These are phyloP conservation scores for Acrocephalus kingi DNA, from an alignment of 2,113 vertebrate species.

Conservation along the genomic window DNA sequence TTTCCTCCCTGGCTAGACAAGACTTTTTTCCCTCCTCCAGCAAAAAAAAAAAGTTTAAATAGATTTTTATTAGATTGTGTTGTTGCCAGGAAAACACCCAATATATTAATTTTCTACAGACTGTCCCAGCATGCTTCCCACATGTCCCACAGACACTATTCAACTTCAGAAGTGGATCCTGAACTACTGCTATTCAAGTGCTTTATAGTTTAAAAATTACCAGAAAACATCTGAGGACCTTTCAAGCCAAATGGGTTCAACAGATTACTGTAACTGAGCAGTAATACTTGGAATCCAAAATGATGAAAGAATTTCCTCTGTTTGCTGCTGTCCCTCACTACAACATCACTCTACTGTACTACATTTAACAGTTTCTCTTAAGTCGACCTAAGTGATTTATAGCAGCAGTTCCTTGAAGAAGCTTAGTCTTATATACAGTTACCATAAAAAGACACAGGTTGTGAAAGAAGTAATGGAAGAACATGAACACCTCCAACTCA, in stretches of 20 bases:
- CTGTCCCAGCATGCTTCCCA: not conserved
- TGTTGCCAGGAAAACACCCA: not conserved
- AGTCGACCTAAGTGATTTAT: not conserved
- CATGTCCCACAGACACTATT: not conserved
- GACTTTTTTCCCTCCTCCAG: not conserved
- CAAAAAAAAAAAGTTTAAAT: not conserved
- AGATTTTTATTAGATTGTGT: not conserved
- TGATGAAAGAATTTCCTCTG: not conserved
- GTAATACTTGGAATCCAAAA: not conserved
- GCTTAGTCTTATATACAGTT: not conserved
- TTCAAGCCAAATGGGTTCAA: not conserved
- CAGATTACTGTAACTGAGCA: not conserved
- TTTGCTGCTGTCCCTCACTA: not conserved
- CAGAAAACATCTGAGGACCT: not conserved
- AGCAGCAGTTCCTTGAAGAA: not conserved
- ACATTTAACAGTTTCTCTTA: not conserved
- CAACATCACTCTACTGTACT: not conserved
- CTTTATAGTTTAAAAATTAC: not conserved
- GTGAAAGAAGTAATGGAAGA: slow-evolving; percentile 3
- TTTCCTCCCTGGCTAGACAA: not conserved
- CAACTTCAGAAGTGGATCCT: not conserved
- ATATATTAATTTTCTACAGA: not conserved
- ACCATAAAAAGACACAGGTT: not conserved
- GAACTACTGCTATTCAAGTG: not conserved
- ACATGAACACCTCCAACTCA: not conserved